phyloP scores from a whole-genome alignment of 2,797 vertebrate genomes.

The Enteromius thamalakanensis region DNA sequence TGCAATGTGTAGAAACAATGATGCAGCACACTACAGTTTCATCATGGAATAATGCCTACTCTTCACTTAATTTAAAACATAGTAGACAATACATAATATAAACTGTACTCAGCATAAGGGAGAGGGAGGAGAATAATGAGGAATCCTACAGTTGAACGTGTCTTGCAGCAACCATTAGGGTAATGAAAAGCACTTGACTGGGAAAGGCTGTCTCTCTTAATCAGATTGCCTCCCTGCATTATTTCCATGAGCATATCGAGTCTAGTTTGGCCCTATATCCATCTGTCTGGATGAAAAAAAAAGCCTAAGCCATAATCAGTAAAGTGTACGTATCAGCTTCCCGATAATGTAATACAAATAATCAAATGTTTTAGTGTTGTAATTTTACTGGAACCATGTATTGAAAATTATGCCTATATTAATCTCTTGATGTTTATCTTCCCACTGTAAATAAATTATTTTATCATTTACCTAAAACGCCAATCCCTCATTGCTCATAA shows the following conservation, averaged over 20 bases:
- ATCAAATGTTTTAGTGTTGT: not conserved
- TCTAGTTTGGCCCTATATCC: constrained; percentile 1
- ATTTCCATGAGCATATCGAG: constrained; percentile 27
- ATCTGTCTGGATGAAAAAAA: not conserved
- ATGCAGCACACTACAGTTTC: not conserved
- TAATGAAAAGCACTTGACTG: constrained; percentile 51
- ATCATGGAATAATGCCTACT: no score
- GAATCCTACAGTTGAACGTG: not conserved
- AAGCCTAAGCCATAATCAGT: constrained; percentile 12
- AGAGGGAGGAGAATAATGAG: not conserved
- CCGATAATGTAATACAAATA: not conserved
- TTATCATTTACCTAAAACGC: not conserved
- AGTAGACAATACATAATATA: not conserved
- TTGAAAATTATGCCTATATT: not conserved
- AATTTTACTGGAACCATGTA: not conserved
- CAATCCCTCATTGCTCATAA: not conserved
- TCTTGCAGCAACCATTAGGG: constrained; percentile 38
- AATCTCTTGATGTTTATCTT: constrained; percentile 11
- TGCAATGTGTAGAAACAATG: not conserved
- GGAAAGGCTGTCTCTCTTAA: constrained; percentile 34
- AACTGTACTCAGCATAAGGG: constrained; percentile 2
- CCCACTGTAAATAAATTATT: not conserved
- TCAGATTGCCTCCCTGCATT: constrained; percentile 27
- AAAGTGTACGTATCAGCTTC: constrained; percentile 1
- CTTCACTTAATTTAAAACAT: not conserved